These are phyloP conservation scores for Eilema depressum DNA, from an alignment of 2,888 invertebrate genomes.

Conservation along the genomic window DNA sequence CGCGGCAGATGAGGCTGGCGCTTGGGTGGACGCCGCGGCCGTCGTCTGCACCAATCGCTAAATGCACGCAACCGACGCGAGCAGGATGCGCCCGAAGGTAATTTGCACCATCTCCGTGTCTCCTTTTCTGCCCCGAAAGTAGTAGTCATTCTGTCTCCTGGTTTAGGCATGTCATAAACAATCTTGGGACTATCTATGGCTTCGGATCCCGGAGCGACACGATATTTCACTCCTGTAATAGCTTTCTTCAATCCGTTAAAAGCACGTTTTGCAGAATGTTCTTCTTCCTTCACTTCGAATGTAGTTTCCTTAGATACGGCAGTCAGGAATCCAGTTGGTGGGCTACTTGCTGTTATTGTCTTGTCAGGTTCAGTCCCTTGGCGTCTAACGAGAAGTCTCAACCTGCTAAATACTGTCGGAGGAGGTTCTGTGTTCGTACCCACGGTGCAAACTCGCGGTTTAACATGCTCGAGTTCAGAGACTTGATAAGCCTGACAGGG, in stretches of 20 bases:
- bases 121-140: conserved; percentile 76
- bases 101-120: conserved; percentile 66
- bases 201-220: conserved; percentile 73
- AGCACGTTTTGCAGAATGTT: conserved; percentile 68
- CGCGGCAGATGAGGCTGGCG: conserved; percentile 71
- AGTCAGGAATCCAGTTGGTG: conserved; percentile 68
- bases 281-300: conserved; percentile 67
- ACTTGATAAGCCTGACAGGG: conserved; percentile 70
- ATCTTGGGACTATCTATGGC: conserved; percentile 80
- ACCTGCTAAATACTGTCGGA: conserved; percentile 63
- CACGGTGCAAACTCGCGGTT: conserved; percentile 73
- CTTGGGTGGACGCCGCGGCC: conserved; percentile 68
- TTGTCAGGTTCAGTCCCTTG: conserved; percentile 60
- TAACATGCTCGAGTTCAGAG: conserved; percentile 57
- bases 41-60: conserved; percentile 70
- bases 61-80: conserved; percentile 66
- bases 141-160: conserved; percentile 79
- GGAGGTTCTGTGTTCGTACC: conserved; percentile 82
- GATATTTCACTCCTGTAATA: conserved; percentile 75
- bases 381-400: conserved; percentile 66
- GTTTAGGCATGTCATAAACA: conserved; percentile 78
- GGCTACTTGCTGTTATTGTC: conserved; percentile 45
- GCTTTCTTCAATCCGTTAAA: conserved; percentile 75
- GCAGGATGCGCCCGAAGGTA: conserved; percentile 70
- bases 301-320: conserved; percentile 71